Evolutionary conservation across 1,140 invertebrate species (phyloP).

Genomic region (Drosophila watanabei): DNA sequence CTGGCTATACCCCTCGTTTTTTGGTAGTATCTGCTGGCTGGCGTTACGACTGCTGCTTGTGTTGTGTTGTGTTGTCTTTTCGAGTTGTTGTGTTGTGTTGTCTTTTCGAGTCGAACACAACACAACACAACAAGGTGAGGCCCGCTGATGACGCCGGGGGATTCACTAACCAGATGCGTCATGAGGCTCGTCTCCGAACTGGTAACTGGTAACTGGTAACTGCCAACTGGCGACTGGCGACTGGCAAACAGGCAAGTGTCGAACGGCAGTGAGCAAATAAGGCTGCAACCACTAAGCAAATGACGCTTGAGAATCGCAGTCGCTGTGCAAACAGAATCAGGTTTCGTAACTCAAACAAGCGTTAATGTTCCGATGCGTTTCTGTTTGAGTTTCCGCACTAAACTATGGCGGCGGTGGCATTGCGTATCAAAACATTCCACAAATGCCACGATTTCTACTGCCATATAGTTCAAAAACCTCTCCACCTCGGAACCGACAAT

Average conservation of each 20-base stretch:
- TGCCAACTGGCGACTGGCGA: slow-evolving; percentile 9
- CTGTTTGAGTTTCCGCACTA: slow-evolving; percentile 61
- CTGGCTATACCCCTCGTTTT: slow-evolving; percentile 19
- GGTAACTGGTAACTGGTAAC: slow-evolving; percentile 23
- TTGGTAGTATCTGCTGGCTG: slow-evolving; percentile 24
- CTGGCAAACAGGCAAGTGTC: slow-evolving; percentile 21
- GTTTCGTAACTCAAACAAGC: slow-evolving; percentile 60
- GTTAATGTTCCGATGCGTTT: slow-evolving; percentile 60
- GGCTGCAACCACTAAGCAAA: slow-evolving; percentile 43
- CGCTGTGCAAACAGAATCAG: slow-evolving; percentile 48
- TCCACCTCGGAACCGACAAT: slow-evolving; percentile 29
- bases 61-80: slow-evolving; percentile 27
- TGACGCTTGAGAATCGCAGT: slow-evolving; percentile 10
- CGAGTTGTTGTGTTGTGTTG: slow-evolving; percentile 21
- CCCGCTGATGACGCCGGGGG: slow-evolving; percentile 54
- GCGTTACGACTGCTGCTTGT: slow-evolving; percentile 20
- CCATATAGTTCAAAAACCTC: slow-evolving; percentile 73
- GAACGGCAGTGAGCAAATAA: slow-evolving; percentile 53
- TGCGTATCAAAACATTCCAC: slow-evolving; percentile 47
- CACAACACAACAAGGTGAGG: slow-evolving; percentile 41
- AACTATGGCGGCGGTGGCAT: slow-evolving; percentile 47
- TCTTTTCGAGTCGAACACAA: slow-evolving; percentile 39
- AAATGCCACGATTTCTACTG: slow-evolving; percentile 38
- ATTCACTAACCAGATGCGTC: slow-evolving; percentile 72
- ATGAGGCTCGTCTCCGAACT: slow-evolving; percentile 39